A percentile compares a stretch with the other conserved stretches of the same genome.
These are phyloP conservation scores for Noctilio leporinus DNA, from an alignment of 2,113 vertebrate genomes.

Conservation along the genomic window DNA sequence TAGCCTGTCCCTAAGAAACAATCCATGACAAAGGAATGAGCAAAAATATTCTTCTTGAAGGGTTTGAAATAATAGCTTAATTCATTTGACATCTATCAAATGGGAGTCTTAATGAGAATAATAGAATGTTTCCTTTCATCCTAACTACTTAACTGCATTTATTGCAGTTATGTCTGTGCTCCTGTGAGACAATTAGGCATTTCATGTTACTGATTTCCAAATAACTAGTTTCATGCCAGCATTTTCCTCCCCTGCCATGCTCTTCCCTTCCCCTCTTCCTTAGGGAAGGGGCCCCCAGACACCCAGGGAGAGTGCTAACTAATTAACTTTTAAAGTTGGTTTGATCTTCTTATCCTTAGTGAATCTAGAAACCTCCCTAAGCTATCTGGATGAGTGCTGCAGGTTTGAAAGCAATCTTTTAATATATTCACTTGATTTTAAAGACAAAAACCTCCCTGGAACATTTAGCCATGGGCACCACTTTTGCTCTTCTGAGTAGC, in stretches of 20 bases:
- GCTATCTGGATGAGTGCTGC: neutral
- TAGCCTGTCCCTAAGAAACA: neutral
- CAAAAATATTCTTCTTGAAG: neutral
- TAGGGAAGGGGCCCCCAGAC: neutral
- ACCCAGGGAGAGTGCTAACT: neutral
- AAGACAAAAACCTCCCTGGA: conserved; percentile 44
- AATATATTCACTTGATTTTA: conserved; percentile 39
- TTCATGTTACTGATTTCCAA: conserved; percentile 25
- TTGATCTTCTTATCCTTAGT: neutral
- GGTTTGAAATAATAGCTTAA: neutral
- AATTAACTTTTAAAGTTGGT: neutral
- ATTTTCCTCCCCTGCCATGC: neutral
- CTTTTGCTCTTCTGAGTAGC: conserved; percentile 30
- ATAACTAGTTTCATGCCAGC: neutral
- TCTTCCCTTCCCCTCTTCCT: neutral
- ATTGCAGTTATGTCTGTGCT: neutral
- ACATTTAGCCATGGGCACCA: conserved; percentile 30
- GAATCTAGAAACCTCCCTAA: neutral
- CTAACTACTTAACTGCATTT: conserved; percentile 6
- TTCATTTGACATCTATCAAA: neutral
- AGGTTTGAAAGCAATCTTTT: conserved; percentile 21
- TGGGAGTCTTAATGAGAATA: neutral
- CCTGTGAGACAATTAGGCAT: neutral
- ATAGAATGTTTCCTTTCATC: neutral
- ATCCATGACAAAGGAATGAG: no score